Conservation (phyloP, 2,888 invertebrate genomes). For the Synanthedon formicaeformis region DNA sequence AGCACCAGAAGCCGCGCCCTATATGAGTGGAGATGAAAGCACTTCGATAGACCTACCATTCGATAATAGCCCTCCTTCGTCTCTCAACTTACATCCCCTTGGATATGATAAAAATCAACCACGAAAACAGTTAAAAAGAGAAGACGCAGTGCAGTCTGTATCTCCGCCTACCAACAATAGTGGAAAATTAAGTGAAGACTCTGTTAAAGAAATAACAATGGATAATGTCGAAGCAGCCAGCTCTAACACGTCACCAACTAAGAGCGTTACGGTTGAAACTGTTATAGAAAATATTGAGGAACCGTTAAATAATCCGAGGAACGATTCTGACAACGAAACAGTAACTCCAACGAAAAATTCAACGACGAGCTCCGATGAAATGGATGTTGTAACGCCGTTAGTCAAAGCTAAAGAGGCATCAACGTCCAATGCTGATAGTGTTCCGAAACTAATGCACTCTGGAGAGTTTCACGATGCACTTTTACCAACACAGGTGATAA, state of each 20-base stretch:
- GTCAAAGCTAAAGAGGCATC: constrained; percentile 13
- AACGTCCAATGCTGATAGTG: constrained; percentile 14
- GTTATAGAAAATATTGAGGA: constrained; percentile 11
- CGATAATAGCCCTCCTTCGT: constrained; percentile 52
- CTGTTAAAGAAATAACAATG: constrained; percentile 27
- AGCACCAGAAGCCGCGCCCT: constrained; percentile 49
- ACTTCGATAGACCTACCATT: constrained; percentile 55
- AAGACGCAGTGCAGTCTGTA: constrained; percentile 63
- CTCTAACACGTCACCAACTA: constrained; percentile 19
- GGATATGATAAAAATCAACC: constrained; percentile 54
- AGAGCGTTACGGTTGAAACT: constrained; percentile 21
- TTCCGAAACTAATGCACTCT: constrained; percentile 47
- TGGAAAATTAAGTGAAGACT: constrained; percentile 59
- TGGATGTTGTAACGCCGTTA: constrained; percentile 51
- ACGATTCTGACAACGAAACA: background rate
- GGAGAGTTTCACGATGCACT: constrained; percentile 68
- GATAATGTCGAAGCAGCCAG: constrained; percentile 14
- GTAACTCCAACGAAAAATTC: constrained; percentile 6
- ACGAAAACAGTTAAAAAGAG: constrained; percentile 57
- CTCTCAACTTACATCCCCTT: constrained; percentile 51
- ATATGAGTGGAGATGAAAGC: constrained; percentile 55
- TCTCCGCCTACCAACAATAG: constrained; percentile 61
- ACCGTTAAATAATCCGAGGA: background rate
- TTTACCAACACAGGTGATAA: constrained; percentile 54
- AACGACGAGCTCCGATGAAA: constrained; percentile 42